Evolutionary conservation across 1,140 invertebrate species (phyloP), one percentile per base, ranked within the genome.

Genomic region (Zaprionus capensis): DNA sequence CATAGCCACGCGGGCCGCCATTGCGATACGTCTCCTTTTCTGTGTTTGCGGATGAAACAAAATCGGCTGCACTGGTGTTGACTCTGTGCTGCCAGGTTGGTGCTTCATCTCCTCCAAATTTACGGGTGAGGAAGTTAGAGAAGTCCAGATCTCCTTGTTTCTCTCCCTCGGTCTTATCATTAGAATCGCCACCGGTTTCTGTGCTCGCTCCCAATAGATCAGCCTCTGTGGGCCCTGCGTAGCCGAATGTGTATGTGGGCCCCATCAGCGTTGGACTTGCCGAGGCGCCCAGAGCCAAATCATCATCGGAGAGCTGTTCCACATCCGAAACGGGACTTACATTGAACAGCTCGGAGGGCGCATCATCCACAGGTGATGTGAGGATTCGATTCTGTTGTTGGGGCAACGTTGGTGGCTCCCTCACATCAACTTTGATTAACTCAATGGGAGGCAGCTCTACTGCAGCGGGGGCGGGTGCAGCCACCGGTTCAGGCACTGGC

Each of bases 1-100:
- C 97, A 93, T 97, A 98, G 93, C 96, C 94, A 53, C 76, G 70
- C 7, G 78, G 70, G 2, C 74, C 58, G 5, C 80, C 59, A 63
- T 76, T 74, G 20, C 51, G 63, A 9, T 46, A 62, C 22, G 20
- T 22, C 14, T 85, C 86, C 0, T 74, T 63, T 67, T 85, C 85
- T 3, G 76, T 80, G 15, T 77, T 84, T 14, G 69, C 73, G 7
- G 68, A 55, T 17, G 71, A 44, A 34, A 84, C 78, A 62, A 81
- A 81, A 1, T 87, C 81, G 6, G 66, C 26, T 3, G 71, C 68
- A 5, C 14, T 70, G 15, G 55, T 66, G 53, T 71, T 66, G 9
- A 14, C 59, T 9, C 14, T 14, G 14, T 69, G 51, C 28, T 88
- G 68, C 85, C 81, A 90, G 4, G 76, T 62, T 5, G 72, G 57